Percentiles rank a stretch among this genome's conserved stretches.
Conservation (phyloP, 2,113 vertebrate genomes). For the Ancistrus triradiatus region DNA sequence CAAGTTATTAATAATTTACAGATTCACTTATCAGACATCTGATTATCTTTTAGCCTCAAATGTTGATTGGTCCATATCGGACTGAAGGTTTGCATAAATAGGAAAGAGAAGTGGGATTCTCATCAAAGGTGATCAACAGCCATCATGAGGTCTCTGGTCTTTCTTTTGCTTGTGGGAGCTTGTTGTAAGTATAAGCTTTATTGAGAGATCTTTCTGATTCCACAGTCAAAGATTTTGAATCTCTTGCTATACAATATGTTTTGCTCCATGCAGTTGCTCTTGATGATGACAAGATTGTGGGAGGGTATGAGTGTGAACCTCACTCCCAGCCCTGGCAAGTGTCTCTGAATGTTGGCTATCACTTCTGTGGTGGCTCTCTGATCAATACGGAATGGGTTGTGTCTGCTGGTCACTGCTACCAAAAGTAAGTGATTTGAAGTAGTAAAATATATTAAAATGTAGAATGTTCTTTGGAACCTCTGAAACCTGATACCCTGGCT, state of each 20-base stretch:
- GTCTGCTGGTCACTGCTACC: neutral
- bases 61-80: neutral
- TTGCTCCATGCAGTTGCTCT: slow-evolving; percentile 8
- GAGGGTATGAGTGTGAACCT: slow-evolving; percentile 56
- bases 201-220: neutral
- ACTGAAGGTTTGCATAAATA: slow-evolving; percentile 7
- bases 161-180: slow-evolving; percentile 66
- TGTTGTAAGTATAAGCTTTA: slow-evolving; percentile 53
- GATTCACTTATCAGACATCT: slow-evolving; percentile 25
- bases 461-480: too few relatives aligned
- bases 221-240: neutral
- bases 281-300: slow-evolving; percentile 64
- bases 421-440: neutral
- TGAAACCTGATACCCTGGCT: neutral
- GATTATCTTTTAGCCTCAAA: neutral
- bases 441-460: neutral
- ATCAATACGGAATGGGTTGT: slow-evolving; percentile 43
- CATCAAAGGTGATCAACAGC: slow-evolving; percentile 27
- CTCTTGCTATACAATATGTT: neutral
- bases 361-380: slow-evolving; percentile 52
- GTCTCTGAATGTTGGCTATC: slow-evolving; percentile 62
- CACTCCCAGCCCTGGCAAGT: slow-evolving; percentile 60
- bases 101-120: neutral
- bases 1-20: slow-evolving; percentile 28
- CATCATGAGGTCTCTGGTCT: slow-evolving; percentile 67